These are phyloP conservation scores for Larimichthys crocea DNA, from an alignment of 2,113 vertebrate genomes.

Conservation along the genomic window DNA sequence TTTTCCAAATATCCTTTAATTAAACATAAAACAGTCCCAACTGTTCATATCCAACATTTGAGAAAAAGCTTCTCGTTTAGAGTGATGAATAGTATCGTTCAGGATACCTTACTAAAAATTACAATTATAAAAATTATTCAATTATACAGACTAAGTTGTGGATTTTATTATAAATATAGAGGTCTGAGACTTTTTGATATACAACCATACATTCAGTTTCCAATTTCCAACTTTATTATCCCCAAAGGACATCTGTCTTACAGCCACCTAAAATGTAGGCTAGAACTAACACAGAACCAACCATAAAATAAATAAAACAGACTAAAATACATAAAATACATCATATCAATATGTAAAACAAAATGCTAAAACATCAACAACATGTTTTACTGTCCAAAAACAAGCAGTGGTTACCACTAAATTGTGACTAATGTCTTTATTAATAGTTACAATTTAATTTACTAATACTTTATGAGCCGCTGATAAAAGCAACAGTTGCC, in stretches of 20 bases:
- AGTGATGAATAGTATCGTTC: neutral
- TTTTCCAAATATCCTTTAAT: conserved; percentile 55
- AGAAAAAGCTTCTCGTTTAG: neutral
- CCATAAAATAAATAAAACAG: neutral
- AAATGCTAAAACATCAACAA: no score
- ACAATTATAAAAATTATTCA: neutral
- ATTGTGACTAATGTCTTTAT: neutral
- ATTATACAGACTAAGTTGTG: neutral
- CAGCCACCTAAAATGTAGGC: neutral
- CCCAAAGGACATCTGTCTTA: neutral
- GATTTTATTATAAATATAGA: neutral
- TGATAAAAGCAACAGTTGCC: neutral
- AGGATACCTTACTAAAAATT: neutral
- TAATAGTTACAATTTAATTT: neutral
- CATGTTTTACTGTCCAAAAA: no score
- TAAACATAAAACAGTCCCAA: conserved; percentile 39
- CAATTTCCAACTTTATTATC: neutral
- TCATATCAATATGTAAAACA: neutral
- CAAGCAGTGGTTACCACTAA: no score
- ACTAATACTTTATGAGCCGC: neutral
- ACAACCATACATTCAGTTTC: neutral
- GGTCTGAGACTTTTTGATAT: neutral
- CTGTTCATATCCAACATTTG: neutral
- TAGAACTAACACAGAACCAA: neutral
- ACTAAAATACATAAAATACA: neutral